Evolutionary conservation across 2,888 invertebrate species (phyloP), one percentile per base, ranked within the genome.

Genomic region (Limnephilus auricula): DNA sequence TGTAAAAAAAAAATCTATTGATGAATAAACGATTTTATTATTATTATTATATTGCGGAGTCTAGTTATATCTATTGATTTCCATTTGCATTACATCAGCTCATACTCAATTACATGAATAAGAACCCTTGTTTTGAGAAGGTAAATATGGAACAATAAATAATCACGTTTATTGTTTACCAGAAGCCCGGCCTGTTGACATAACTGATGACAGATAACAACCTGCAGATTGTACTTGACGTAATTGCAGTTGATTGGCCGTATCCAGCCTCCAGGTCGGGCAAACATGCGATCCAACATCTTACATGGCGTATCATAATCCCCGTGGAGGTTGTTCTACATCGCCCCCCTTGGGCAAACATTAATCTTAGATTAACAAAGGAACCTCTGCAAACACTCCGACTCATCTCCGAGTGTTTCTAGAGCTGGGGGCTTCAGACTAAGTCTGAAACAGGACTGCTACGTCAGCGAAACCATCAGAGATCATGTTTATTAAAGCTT

Each of bases 311-410:
- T 82, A 45, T 40, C 40, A 25, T 85, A 85, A 85, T 85, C 85
- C 85, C 84, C 25, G 13, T 30, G 30, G 85, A 85, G 65, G 40
- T 85, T 5, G 37, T 15, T 40, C 15, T 40, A 25, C n/a, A 30
- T 34, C 85, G 85, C 30, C 13, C 34, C 37, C 40, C 30, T 10
- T 15, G 85, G 45, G 85, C 85, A 85, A 85, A 85, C 85, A 85
- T 32, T 85, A 85, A 85, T 85, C 85, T 45, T 40, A 40, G 85
- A 40, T 45, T 45, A 40, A 85, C 85, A 85, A 85, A 85, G 85
- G 45, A 32, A 40, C 40, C 85, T 85, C 45, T n/a, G 45, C 85
- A 85, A 85, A 85, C 85, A 85, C 85, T 85, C 85, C 10, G 30
- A 34, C 30, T 37, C 85, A 9, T 10, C 40, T 18, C 34, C 2